A percentile compares a stretch with the other conserved stretches of the same genome.
Evolutionary conservation across 2,113 vertebrate genomes (phyloP).

Genomic region (Apus apus): DNA sequence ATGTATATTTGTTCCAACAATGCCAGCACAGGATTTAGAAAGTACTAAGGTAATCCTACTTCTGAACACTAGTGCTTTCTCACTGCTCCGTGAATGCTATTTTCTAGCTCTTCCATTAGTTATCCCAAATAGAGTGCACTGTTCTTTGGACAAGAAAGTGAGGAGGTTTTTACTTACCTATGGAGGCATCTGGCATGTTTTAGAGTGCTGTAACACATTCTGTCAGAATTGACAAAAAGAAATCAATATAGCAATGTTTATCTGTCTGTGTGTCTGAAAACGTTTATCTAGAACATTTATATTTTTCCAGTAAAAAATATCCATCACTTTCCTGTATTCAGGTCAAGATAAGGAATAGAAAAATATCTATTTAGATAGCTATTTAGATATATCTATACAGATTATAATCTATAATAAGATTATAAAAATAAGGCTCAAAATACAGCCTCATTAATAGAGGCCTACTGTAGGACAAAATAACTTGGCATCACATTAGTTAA

Average conservation of each 20-base stretch:
- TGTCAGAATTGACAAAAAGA: not conserved
- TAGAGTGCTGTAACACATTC: not conserved
- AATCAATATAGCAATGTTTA: not conserved
- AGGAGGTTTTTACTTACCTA: not conserved
- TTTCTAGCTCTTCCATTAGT: not conserved
- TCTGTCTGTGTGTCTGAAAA: not conserved
- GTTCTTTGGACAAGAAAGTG: not conserved
- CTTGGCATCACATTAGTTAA: not conserved
- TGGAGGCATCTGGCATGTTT: not conserved
- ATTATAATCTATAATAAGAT: not conserved
- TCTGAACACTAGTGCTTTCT: not conserved
- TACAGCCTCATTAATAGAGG: not conserved
- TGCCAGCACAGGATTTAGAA: not conserved
- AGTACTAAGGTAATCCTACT: not conserved
- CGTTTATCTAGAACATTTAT: not conserved
- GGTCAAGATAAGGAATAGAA: not conserved
- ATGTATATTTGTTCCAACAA: not conserved
- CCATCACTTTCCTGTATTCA: not conserved
- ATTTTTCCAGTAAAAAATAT: not conserved
- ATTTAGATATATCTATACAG: too few species aligned
- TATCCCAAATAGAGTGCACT: not conserved
- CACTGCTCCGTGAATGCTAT: not conserved
- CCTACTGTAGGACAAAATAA: not conserved
- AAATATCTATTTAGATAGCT: not conserved
- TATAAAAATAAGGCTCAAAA: not conserved